Percentiles rank a stretch among this genome's conserved stretches.
Conservation (phyloP, 2,888 invertebrate species). For the Hirtodrosophila confusa region DNA sequence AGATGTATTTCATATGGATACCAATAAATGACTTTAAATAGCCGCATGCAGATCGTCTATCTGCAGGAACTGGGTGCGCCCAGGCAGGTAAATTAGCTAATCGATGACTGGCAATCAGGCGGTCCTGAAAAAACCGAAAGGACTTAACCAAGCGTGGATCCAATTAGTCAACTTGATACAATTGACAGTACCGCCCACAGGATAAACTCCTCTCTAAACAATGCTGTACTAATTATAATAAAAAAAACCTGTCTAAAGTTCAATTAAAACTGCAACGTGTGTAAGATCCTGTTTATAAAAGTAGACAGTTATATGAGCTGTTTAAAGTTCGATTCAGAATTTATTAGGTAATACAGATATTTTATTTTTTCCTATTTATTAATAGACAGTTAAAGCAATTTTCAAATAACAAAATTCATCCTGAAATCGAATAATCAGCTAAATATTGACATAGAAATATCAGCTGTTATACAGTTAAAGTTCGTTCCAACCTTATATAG, state of each 20-base stretch:
- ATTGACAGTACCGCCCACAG: conserved; percentile 51
- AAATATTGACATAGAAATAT: too few relatives aligned
- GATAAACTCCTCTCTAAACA: neutral
- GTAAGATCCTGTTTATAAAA: too few relatives aligned
- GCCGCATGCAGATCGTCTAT: conserved; percentile 59
- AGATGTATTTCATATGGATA: conserved; percentile 51
- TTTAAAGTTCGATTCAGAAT: too few relatives aligned
- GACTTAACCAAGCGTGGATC: conserved; percentile 22
- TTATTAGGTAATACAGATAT: too few relatives aligned
- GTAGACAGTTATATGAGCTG: too few relatives aligned
- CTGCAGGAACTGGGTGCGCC: conserved; percentile 40
- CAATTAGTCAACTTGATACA: conserved; percentile 50
- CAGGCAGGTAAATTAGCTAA: conserved; percentile 50
- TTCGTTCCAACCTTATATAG: too few relatives aligned
- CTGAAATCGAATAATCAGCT: too few relatives aligned
- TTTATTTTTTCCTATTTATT: too few relatives aligned
- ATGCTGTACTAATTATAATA: neutral
- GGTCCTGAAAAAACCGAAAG: neutral
- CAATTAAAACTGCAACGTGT: too few relatives aligned
- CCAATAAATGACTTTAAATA: conserved; percentile 66
- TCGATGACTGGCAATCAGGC: conserved; percentile 40
- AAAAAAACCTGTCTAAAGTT: neutral
- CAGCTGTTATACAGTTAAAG: too few relatives aligned
- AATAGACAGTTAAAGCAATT: too few relatives aligned
- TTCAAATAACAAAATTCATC: too few relatives aligned